Base-by-base conservation (phyloP, 2,888 invertebrate genomes). In the Coenonympha glycerion region DNA sequence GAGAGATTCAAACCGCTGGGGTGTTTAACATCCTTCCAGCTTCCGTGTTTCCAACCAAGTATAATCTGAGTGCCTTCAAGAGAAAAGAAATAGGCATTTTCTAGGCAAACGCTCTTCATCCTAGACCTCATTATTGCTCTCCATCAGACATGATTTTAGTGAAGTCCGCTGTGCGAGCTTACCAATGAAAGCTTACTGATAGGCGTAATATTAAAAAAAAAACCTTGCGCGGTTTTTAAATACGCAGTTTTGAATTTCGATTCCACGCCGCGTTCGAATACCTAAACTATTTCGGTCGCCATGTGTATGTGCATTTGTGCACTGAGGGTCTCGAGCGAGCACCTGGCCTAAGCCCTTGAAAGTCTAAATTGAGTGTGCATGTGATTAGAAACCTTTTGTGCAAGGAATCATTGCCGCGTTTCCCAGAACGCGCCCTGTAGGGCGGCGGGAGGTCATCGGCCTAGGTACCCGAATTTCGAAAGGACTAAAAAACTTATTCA, bases 391-490 rank as follows among this genome's bases (percentile, higher is more conserved):
- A 55, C 60, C 57, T 58, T 63, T 56, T 59, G 50, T 53, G 49
- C 36, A 44, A 55, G 53, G 52, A 40, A 53, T 52, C 59, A 61
- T 45, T 50, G 58, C 56, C 42, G 59, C 52, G 45, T 53, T 61
- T 62, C 58, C 59, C 41, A 52, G 60, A 58, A 56, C 53, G 46
- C 44, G 58, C 58, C 64, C 66, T 65, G 59, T 54, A 60, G 60
- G 63, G 61, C 60, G 61, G 68, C 66, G 61, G 57, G 80, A 67
- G 86, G 86, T 86, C 87, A 83, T 84, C 69, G 86, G 71, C 84
- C 86, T 86, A 87, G 86, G 82, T 64, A 63, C 76, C 83, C 87
- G 79, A 87, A 87, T 76, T 86, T 86, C 85, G 85, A 84, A 83
- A 85, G 85, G 79, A 80, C 81, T 85, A 87, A 87, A 82, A 68